These are phyloP conservation scores for Amyelois transitella DNA, from an alignment of 1,140 invertebrate genomes.

Conservation along the genomic window DNA sequence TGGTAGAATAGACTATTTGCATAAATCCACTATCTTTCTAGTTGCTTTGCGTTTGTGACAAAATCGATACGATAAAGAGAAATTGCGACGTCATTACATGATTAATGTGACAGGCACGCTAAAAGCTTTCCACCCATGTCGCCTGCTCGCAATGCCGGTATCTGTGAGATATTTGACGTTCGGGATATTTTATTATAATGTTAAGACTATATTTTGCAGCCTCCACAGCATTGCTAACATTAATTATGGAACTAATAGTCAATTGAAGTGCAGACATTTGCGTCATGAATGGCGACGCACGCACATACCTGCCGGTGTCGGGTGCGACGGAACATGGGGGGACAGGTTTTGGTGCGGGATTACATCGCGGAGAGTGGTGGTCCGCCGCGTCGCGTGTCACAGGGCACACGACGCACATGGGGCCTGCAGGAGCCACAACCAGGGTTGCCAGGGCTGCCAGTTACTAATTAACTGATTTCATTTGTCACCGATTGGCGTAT, in stretches of 20 bases:
- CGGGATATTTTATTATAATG: background rate
- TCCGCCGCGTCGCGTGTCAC: background rate
- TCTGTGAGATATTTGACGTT: no score
- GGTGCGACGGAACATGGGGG: background rate
- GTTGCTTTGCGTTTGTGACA: background rate
- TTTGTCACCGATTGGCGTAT: no score
- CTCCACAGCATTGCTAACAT: background rate
- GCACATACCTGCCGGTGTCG: background rate
- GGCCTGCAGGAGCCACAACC: background rate
- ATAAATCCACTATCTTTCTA: background rate
- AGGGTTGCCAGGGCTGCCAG: background rate
- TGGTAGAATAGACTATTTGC: background rate
- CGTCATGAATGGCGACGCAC: background rate
- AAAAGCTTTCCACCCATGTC: background rate
- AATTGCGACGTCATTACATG: background rate
- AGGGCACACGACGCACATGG: background rate
- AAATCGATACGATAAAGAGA: background rate
- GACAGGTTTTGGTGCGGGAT: background rate
- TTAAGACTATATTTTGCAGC: background rate
- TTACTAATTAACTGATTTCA: no score
- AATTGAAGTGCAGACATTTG: no score
- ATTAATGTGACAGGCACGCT: background rate
- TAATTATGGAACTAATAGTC: background rate
- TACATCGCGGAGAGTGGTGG: background rate
- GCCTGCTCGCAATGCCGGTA: slow-evolving; percentile 6